Conservation (phyloP, 2,888 invertebrate genomes). For the Tuta absoluta region DNA sequence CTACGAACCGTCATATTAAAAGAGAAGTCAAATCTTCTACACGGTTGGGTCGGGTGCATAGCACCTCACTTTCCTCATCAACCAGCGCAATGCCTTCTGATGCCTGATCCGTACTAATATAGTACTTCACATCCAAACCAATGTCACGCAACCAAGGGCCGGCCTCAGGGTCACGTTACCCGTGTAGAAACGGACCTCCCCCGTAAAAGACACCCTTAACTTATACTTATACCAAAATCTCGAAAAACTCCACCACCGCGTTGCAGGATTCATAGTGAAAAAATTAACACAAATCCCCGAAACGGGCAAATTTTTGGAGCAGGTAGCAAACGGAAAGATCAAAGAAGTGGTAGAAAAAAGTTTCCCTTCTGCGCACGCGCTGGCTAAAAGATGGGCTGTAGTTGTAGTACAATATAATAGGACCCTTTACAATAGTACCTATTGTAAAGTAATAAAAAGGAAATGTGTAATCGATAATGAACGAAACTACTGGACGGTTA, state of each 20-base stretch:
- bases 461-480: too few species aligned
- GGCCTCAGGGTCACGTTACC: slow-evolving; percentile 51
- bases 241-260: slow-evolving; percentile 56
- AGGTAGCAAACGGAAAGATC: neutral
- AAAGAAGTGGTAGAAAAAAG: slow-evolving; percentile 1
- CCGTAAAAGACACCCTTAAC: slow-evolving; percentile 28
- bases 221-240: slow-evolving; percentile 39
- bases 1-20: slow-evolving; percentile 38
- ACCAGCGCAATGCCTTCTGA: slow-evolving; percentile 51
- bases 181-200: slow-evolving; percentile 77
- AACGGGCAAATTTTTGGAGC: neutral
- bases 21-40: slow-evolving; percentile 75
- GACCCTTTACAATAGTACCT: too few species aligned
- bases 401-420: neutral
- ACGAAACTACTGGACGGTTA: too few species aligned
- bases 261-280: slow-evolving; percentile 57
- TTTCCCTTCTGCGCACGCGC: slow-evolving; percentile 14
- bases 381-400: neutral
- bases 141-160: slow-evolving; percentile 39
- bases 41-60: slow-evolving; percentile 66
- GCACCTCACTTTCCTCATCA: slow-evolving; percentile 71
- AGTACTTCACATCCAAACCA: slow-evolving; percentile 66
- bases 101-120: slow-evolving; percentile 55
- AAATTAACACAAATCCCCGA: slow-evolving; percentile 39
- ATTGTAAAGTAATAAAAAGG: neutral